A percentile compares a stretch with the other conserved stretches of the same genome.
Evolutionary conservation across 2,797 vertebrate genomes (phyloP).

Genomic region (Petrocephalus sullivani): DNA sequence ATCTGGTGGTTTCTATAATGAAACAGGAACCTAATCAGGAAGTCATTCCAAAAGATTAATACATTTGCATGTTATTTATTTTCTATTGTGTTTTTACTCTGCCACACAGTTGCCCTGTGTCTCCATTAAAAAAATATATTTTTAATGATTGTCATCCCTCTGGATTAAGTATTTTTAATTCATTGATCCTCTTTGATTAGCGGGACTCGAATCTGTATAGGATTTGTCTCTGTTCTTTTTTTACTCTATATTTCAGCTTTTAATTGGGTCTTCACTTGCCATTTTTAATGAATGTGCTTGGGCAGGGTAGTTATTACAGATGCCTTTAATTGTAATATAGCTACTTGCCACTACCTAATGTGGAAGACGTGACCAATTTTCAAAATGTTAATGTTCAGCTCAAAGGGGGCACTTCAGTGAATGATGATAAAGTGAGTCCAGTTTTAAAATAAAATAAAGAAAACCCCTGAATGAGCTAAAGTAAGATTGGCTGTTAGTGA

Average conservation of each 20-base stretch:
- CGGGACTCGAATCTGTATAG: background rate
- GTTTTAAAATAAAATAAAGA: background rate
- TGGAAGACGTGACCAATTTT: background rate
- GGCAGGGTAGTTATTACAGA: background rate
- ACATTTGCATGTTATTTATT: background rate
- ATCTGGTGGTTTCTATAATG: background rate
- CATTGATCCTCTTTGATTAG: background rate
- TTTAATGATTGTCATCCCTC: background rate
- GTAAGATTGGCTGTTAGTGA: background rate
- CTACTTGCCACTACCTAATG: background rate
- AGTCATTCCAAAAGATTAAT: background rate
- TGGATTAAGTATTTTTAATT: background rate
- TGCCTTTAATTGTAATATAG: background rate
- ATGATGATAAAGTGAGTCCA: background rate
- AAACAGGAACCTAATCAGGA: background rate
- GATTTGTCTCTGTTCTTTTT: background rate
- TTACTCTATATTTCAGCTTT: background rate
- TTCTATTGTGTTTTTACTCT: background rate
- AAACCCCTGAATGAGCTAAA: background rate
- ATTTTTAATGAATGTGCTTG: background rate
- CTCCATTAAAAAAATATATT: background rate
- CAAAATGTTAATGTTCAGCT: background rate
- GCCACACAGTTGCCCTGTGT: background rate
- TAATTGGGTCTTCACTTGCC: background rate
- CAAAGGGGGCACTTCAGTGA: background rate